Evolutionary conservation across 2,797 vertebrate genomes (phyloP), one percentile per base, ranked within the genome.

Genomic region (Bovichtus diacanthus): DNA sequence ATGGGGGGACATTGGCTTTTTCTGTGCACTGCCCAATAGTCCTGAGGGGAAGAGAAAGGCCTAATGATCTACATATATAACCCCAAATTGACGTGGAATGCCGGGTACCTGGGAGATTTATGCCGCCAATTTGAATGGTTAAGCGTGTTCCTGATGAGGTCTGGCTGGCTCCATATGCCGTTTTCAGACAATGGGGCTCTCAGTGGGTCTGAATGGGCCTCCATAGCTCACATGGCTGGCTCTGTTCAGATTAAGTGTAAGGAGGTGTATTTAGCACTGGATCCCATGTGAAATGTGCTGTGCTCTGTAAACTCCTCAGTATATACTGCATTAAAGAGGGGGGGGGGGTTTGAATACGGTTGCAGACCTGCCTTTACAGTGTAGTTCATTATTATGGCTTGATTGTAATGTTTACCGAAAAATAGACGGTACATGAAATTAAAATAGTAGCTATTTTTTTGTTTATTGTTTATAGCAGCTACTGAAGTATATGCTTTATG

Each of bases 11-110:
- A 78, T 77, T 85, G 81, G 82, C 83, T 88, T 78, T 86, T 87
- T 87, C 73, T 72, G 60, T 77, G 70, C 74, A 67, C 80, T 86
- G 80, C 65, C 85, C 82, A 84, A 74, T 59, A 81, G 76, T 82
- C 91, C 78, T 63, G 75, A 76, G 70, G 86, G 87, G 81, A 88
- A 77, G 70, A 84, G 72, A 86, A 65, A 84, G 62, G 71, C 84
- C 86, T 94, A 93, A 94, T 94, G 89, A 92, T 88, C 82, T 87
- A 88, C 89, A 94, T 93, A 93, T 90, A 92, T 90, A 94, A 92
- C 77, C 80, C 65, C 84, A 91, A 93, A 93, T 90, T 92, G 91
- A 92, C 88, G 23, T 85, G 70, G 79, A 91, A 90, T 81, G 84
- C 81, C 18, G 65, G 83, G 72, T 90, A 91, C 90, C 89, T 90